Percentiles rank a stretch among this genome's conserved stretches.
Conservation (phyloP, 2,888 invertebrate species). For the Drosophila emarginata region DNA sequence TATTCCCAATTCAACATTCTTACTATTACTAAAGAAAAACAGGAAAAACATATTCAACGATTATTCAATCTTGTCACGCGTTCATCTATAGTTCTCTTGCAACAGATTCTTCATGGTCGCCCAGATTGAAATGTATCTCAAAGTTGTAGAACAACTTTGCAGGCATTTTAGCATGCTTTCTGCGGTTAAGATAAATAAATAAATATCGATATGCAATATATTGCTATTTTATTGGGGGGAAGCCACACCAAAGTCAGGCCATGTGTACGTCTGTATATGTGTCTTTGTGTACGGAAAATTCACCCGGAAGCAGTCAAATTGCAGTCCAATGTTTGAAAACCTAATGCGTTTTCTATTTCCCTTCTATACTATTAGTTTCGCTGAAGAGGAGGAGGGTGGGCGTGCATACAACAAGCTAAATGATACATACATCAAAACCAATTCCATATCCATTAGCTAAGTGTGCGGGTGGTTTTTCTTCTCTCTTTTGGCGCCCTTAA, state of each 20-base stretch:
- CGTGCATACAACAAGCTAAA: constrained; percentile 29
- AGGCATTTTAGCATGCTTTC: constrained; percentile 45
- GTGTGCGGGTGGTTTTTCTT: constrained; percentile 14
- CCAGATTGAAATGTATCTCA: constrained; percentile 43
- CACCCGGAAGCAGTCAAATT: constrained; percentile 62
- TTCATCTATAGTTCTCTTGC: not conserved
- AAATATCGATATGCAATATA: constrained; percentile 20
- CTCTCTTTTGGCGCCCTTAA: constrained; percentile 33
- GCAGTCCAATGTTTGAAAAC: constrained; percentile 24
- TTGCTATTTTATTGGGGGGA: constrained; percentile 36
- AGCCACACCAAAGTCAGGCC: constrained; percentile 58
- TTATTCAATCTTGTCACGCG: not conserved
- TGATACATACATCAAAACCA: constrained; percentile 49
- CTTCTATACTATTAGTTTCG: constrained; percentile 12
- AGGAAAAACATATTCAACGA: too few relatives aligned
- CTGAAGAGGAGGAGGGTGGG: constrained; percentile 42
- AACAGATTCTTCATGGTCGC: constrained; percentile 34
- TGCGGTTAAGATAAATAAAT: constrained; percentile 61
- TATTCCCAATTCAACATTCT: not conserved
- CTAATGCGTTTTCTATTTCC: constrained; percentile 51
- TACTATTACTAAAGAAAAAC: too few relatives aligned
- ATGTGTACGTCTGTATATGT: constrained; percentile 37
- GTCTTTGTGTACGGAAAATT: constrained; percentile 43
- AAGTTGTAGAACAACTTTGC: constrained; percentile 36
- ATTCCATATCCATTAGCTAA: constrained; percentile 64